These are phyloP conservation scores for Rhincodon typus DNA, from an alignment of 2,797 vertebrate genomes.

Conservation along the genomic window DNA sequence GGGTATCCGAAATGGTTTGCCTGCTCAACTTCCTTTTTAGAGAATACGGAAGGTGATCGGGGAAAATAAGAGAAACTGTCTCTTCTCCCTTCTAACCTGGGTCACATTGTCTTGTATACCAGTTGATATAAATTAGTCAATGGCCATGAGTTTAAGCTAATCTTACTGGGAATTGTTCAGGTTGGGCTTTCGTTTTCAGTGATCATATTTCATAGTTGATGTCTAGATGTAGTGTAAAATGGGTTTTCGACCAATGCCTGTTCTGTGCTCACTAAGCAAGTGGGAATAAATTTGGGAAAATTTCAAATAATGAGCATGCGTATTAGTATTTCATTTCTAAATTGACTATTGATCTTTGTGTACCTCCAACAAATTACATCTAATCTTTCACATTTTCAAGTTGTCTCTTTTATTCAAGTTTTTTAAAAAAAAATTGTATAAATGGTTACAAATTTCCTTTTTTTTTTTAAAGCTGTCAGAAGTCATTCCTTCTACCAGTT, in stretches of 20 bases:
- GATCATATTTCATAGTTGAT: neutral
- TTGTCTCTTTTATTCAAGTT: neutral
- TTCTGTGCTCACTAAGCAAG: neutral
- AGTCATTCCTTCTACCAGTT: neutral
- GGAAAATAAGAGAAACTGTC: neutral
- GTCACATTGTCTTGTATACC: neutral
- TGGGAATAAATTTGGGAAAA: neutral
- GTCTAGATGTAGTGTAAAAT: neutral
- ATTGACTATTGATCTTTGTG: neutral
- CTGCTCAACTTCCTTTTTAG: neutral
- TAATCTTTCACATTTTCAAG: neutral
- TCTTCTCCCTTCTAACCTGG: neutral
- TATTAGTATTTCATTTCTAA: neutral
- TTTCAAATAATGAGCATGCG: neutral
- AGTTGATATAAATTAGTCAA: neutral
- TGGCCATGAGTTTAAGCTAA: neutral
- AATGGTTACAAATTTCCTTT: no score
- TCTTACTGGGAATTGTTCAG: neutral
- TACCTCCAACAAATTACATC: neutral
- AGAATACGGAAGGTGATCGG: neutral
- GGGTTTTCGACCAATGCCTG: neutral
- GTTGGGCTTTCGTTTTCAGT: neutral
- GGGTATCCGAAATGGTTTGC: neutral
- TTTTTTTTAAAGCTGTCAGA: neutral
- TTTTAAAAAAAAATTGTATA: neutral